phyloP scores from a whole-genome alignment of 1,140 invertebrate genomes.

The Trichoplusia ni region DNA sequence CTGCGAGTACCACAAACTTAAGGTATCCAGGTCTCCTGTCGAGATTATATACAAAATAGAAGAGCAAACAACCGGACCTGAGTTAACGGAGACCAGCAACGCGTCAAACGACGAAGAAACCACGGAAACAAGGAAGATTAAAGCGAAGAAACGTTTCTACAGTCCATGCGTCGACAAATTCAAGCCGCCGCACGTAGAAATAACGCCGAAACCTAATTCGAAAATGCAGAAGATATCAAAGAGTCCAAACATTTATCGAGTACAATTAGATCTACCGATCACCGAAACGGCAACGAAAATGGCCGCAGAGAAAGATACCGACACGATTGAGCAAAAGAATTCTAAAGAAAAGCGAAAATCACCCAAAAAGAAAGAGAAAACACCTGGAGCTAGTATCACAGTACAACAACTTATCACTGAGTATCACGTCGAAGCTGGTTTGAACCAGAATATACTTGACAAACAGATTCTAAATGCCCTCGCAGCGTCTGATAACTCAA shows the following conservation, averaged over 20 bases:
- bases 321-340: background rate
- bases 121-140: background rate
- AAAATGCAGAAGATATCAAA: conserved; percentile 64
- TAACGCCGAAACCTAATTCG: conserved; percentile 59
- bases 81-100: background rate
- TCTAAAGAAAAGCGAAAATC: background rate
- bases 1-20: too few species aligned
- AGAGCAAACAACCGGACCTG: background rate
- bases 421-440: conserved; percentile 22
- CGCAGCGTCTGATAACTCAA: background rate
- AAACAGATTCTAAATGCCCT: background rate
- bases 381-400: conserved; percentile 28
- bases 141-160: conserved; percentile 52
- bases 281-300: background rate
- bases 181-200: conserved; percentile 25
- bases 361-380: conserved; percentile 24
- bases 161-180: conserved; percentile 43
- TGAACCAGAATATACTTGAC: conserved; percentile 10
- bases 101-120: background rate
- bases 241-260: conserved; percentile 39
- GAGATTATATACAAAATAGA: background rate
- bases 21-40: too few species aligned
- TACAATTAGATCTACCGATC: too few species aligned
- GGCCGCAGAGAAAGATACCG: background rate
- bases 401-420: conserved; percentile 52